Base-by-base conservation (phyloP, 2,797 vertebrate genomes). In the Acomys russatus region DNA sequence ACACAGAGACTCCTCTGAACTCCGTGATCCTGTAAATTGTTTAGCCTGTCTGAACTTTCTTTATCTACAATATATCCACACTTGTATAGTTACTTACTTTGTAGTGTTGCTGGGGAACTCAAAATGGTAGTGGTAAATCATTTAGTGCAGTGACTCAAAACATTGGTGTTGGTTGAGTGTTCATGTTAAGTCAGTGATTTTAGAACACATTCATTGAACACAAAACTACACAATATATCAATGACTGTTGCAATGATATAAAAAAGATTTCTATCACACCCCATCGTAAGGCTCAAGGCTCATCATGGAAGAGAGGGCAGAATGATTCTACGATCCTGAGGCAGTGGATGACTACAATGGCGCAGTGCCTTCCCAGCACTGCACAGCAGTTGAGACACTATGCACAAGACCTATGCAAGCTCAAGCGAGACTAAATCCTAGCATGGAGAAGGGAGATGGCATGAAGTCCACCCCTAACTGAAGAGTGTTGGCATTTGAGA, bases 31-130 rank as follows among this genome's bases (percentile, higher is more conserved):
- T 25, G 28, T 1, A 44, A 63, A 30, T 22, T 89, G 30, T 85
- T 93, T 28, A 88, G 83, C 63, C 30, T 96, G 2, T 30, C 23
- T 66, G 66, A 86, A 61, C 18, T 91, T 59, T 23, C 30, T 49
- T 90, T 90, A 56, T 68, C 30, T 82, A 10, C 63, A 80, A 91
- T 93, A 91, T 80, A 78, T 38, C 54, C 38, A 84, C 78, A 44
- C 64, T 64, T 59, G n/a, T 64, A 33, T 49, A 56, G 44, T 92
- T 71, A 54, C 33, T 95, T 89, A 86, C 1, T 8, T 78, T 49
- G 12, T 6, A 78, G 10, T 1, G 33, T 59, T 87, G 30, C 84
- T 93, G 56, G 66, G 73, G 90, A 85, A 56, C 44, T 88, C 30
- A 90, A 76, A 85, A 89, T 59, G 82, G 33, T 38, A 49, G 17